Evolutionary conservation across 2,888 invertebrate species (phyloP).

Genomic region (Trissolcus brochymenae): DNA sequence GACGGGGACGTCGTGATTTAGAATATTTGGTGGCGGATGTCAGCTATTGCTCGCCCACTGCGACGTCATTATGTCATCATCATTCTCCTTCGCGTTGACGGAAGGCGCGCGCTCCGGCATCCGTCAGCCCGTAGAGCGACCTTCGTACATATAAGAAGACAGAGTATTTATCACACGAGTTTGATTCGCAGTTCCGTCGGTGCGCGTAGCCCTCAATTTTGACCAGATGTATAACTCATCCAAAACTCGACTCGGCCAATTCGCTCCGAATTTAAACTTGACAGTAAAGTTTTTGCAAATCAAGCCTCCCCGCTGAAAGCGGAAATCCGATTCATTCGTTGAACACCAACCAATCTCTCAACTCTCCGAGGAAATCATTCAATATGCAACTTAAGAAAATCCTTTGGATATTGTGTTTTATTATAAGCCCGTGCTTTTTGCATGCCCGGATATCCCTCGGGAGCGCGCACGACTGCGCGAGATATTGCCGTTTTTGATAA

Average conservation of each 20-base stretch:
- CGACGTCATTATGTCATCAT: conserved; percentile 76
- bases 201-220: conserved; percentile 11
- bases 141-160: conserved; percentile 59
- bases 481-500: conserved; percentile 2
- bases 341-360: conserved; percentile 52
- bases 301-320: conserved; percentile 11
- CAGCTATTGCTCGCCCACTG: conserved; percentile 76
- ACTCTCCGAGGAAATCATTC: conserved; percentile 87
- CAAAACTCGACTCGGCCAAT: not conserved
- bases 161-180: conserved; percentile 70
- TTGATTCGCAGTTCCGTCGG: conserved; percentile 72
- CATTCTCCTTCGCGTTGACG: conserved; percentile 76
- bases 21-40: conserved; percentile 76
- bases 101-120: conserved; percentile 74
- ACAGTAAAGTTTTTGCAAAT: not conserved
- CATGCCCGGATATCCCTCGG: conserved; percentile 65
- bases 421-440: conserved; percentile 72
- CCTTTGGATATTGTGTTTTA: conserved; percentile 76
- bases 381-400: conserved; percentile 82
- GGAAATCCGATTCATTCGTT: conserved; percentile 51
- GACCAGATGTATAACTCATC: not conserved
- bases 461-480: not conserved
- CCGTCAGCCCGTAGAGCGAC: conserved; percentile 68
- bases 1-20: conserved; percentile 70
- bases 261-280: conserved; percentile 9